Base-by-base conservation (phyloP, 2,888 invertebrate genomes). In the Furcula furcula region DNA sequence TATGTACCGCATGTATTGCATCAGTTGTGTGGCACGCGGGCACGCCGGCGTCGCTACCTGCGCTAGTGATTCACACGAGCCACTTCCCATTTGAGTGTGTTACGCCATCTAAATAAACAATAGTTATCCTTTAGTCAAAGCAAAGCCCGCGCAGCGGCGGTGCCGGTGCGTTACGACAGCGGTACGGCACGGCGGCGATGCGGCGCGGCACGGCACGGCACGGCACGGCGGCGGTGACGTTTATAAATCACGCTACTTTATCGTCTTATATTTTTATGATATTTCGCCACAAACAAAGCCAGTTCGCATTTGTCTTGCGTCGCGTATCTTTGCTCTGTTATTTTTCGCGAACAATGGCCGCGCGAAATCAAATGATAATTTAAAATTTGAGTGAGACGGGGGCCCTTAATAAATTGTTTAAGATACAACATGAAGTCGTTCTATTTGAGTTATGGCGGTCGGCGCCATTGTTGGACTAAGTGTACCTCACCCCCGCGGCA, bases 221-320 rank as follows among this genome's bases (percentile, higher is more conserved):
- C 31, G 25, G 23, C 19, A 22, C 16, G 30, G 25, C 18, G 16
- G 32, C 34, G 29, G 37, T 31, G n/a, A 27, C 41, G 36, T 38
- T 31, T 50, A 74, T 75, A 74, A 76, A 75, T 76, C 73, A 75
- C 60, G 40, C 43, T 70, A 68, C 70, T 75, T 74, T 74, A 75
- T 74, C 76, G 74, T 69, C 70, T 74, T 67, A 70, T 61, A 78
- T 77, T 76, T 76, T 76, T 76, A 76, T 75, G 69, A 77, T 73
- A 68, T 71, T 73, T 71, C 67, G 64, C 71, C 68, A 65, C 76
- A 75, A 76, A 79, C 77, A 77, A 79, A 70, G 76, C 66, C 70
- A 64, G 59, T 65, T 45, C 68, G 68, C 77, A 78, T 78, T 79
- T 78, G 73, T 79, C 76, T 74, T 65, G 55, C 52, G 46, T 40